Conservation (phyloP, 2,888 invertebrate species). For the Drosophila ustulata region DNA sequence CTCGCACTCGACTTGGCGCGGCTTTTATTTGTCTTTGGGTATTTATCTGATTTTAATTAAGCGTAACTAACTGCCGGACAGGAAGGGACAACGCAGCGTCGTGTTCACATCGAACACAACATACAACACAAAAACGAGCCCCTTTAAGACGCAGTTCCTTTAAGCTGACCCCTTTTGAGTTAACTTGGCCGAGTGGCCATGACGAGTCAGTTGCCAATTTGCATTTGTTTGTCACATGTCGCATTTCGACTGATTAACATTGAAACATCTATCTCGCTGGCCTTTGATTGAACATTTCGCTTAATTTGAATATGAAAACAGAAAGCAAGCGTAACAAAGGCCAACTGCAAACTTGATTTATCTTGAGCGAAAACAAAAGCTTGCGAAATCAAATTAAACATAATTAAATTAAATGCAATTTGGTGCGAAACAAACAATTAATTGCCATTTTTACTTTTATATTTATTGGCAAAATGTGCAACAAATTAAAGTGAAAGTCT, state of each 20-base stretch:
- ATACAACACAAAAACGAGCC: not conserved
- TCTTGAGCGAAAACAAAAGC: no score
- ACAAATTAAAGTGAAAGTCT: no score
- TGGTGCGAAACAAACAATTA: no score
- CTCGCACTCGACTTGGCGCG: constrained; percentile 47
- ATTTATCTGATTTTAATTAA: constrained; percentile 74
- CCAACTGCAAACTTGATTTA: no score
- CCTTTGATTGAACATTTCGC: no score
- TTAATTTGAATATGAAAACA: no score
- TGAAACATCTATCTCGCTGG: no score
- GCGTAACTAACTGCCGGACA: constrained; percentile 51
- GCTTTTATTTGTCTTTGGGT: constrained; percentile 68
- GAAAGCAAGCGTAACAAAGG: no score
- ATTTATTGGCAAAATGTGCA: no score
- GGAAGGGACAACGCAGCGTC: not conserved
- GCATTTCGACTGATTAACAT: constrained; percentile 29
- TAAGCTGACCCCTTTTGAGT: not conserved
- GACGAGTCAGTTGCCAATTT: not conserved
- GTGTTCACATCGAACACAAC: not conserved
- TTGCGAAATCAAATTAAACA: no score
- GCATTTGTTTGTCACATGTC: constrained; percentile 13
- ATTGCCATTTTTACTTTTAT: no score
- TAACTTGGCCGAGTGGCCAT: constrained; percentile 14
- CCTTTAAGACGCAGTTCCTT: constrained; percentile 6
- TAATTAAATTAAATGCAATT: no score